Base-by-base conservation (phyloP, 2,888 invertebrate genomes). In the Polietes domitor region DNA sequence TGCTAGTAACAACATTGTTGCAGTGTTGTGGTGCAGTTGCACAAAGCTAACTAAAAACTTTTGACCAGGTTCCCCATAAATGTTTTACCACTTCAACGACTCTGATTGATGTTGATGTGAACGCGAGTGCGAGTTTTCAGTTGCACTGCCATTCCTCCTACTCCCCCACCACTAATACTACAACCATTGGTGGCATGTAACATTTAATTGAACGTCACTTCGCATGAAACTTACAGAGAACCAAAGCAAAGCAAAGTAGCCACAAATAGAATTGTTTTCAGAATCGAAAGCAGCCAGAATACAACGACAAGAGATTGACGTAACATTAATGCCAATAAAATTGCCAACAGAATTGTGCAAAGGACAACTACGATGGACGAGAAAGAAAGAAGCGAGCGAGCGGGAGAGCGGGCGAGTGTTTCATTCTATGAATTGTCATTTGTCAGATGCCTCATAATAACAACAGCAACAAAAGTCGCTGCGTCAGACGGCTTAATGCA, bases 381-480 rank as follows among this genome's bases (percentile, higher is more conserved):
- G 19, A 1, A 15, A 43, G 3, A 3, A 43, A 43, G 50, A 41
- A 15, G 12, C 21, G 65, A 65, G 41, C 37, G n/a, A n/a, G n/a
- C n/a, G n/a, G n/a, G n/a, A n/a, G n/a, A n/a, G n/a, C n/a, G n/a
- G n/a, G n/a, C n/a, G n/a, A n/a, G n/a, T n/a, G n/a, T n/a, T n/a
- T n/a, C 19, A 75, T 65, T 75, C 75, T 65, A 65, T 80, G 77
- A 76, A 80, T 81, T 80, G 83, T 80, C 75, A 80, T 80, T 75
- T 80, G 63, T 80, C 83, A 80, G 77, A 80, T 75, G 83, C 32
- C 12, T 73, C 24, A 73, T 41, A 28, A 24, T 41, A 41, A 43
- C 47, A 28, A 58, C 55, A 73, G 65, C 55, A 65, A 50, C 41
- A 10, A 37, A 32, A 4, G 9, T 32, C 32, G 4, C 5, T 32